Conservation (phyloP, 2,113 vertebrate genomes). For the Megaleporinus macrocephalus region DNA sequence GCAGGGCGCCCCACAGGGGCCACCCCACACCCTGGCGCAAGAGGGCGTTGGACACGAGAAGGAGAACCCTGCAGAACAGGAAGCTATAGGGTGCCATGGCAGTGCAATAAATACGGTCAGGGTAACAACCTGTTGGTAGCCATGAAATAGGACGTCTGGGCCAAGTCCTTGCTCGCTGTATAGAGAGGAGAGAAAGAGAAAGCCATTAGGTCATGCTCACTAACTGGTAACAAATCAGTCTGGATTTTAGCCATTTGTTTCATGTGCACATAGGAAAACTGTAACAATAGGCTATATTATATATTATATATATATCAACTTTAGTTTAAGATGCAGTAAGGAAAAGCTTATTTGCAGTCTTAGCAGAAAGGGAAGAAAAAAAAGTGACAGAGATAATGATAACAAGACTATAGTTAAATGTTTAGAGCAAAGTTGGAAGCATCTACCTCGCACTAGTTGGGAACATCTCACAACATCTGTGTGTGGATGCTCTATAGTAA, state of each 20-base stretch:
- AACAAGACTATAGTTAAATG: background rate
- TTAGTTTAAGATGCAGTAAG: background rate
- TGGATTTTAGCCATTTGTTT: background rate
- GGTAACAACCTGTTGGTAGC: conserved; percentile 99
- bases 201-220: conserved; percentile 45
- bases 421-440: conserved; percentile 27
- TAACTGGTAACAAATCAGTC: background rate
- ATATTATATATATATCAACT: too few relatives aligned
- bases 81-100: conserved; percentile 99
- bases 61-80: conserved; percentile 98
- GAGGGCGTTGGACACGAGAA: conserved; percentile 93
- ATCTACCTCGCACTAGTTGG: conserved; percentile 98
- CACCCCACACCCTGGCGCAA: conserved; percentile 83
- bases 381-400: background rate
- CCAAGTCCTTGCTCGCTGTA: conserved; percentile 99
- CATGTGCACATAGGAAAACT: background rate
- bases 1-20: conserved; percentile 75
- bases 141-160: conserved; percentile 99
- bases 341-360: background rate
- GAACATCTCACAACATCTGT: conserved; percentile 99
- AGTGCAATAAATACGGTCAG: conserved; percentile 99
- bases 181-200: conserved; percentile 68
- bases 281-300: background rate
- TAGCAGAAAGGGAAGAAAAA: conserved; percentile 24
- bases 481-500: conserved; percentile 99